Evolutionary conservation across 64 coral and sea anemone species (phyloP), one percentile per base, ranked within the genome.

Genomic region (Stichodactyla helianthus): DNA sequence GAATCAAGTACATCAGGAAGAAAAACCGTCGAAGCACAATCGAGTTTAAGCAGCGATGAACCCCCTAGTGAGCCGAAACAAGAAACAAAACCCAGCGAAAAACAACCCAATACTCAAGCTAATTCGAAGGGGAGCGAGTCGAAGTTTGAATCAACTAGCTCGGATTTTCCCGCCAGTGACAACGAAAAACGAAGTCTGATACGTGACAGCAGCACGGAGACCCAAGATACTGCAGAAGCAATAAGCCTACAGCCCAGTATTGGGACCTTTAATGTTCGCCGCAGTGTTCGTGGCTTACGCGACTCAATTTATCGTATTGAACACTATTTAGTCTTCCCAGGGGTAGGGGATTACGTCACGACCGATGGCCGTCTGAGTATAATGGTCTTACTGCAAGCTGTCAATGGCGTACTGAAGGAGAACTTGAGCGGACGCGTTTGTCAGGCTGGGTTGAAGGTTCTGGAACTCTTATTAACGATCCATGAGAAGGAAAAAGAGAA

Each of bases 261-360:
- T n/a, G 78, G 78, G 52, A 81, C 35, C 6, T 51, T 81, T 4
- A 74, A 74, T 31, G 25, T 11, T 14, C 68, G 68, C 0, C 78
- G 78, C 53, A 51, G 78, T 81, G 5, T 19, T 53, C 78, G 78
- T 81, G 78, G 78, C 6, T 27, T 84, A 2, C 23, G 63, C 7
- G 90, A 92, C 17, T 92, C 84, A 0, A 60, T 60, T 15, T 88
- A 82, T 68, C 89, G 83, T 76, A 90, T 86, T 22, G 91, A 97
- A 25, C 84, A 89, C 9, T 97, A 97, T 57, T 86, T 88, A 10
- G 94, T 97, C 8, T 97, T 93, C 50, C 94, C 91, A 5, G 94
- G 94, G 0, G 88, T 90, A 23, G 94, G 90, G 3, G 94, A 97
- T 25, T 97, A 97, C 88, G 91, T 97, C 85, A 97, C 94, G 10